phyloP scores from a whole-genome alignment of 2,888 invertebrate species.

The Notodonta ziczac region DNA sequence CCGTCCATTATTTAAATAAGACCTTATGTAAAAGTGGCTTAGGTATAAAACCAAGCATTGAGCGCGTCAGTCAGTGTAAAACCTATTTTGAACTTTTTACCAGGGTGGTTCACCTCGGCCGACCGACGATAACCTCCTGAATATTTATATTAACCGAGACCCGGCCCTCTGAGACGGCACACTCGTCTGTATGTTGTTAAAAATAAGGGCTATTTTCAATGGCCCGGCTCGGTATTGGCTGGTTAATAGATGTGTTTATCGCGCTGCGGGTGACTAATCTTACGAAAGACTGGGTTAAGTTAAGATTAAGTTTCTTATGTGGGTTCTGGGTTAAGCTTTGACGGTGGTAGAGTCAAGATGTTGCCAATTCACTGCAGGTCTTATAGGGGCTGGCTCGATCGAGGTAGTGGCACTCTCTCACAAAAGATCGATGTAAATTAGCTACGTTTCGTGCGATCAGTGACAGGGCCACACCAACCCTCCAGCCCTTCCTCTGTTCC shows the following conservation, averaged over 20 bases:
- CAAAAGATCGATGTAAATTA: no score
- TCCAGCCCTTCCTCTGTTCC: no score
- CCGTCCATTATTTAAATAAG: no score
- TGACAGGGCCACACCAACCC: no score
- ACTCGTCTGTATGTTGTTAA: slow-evolving; percentile 54
- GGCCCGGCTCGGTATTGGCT: neutral
- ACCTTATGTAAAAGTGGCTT: slow-evolving; percentile 9
- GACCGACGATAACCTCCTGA: slow-evolving; percentile 64
- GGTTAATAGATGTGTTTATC: slow-evolving; percentile 1
- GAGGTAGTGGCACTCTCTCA: no score
- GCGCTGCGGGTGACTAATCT: neutral
- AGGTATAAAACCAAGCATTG: slow-evolving; percentile 19
- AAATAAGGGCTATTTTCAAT: slow-evolving; percentile 31
- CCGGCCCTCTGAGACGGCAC: slow-evolving; percentile 42
- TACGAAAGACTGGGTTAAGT: neutral
- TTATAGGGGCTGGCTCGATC: no score
- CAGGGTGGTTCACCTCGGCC: slow-evolving; percentile 48
- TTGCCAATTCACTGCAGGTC: no score
- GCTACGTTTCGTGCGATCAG: no score
- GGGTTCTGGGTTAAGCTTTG: neutral
- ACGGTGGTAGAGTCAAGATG: no score
- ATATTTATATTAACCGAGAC: slow-evolving; percentile 63
- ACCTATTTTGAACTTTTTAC: slow-evolving; percentile 57
- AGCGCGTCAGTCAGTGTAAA: slow-evolving; percentile 37
- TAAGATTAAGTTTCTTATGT: neutral